phyloP scores from a whole-genome alignment of 2,113 vertebrate genomes.

The Corythaeola cristata region DNA sequence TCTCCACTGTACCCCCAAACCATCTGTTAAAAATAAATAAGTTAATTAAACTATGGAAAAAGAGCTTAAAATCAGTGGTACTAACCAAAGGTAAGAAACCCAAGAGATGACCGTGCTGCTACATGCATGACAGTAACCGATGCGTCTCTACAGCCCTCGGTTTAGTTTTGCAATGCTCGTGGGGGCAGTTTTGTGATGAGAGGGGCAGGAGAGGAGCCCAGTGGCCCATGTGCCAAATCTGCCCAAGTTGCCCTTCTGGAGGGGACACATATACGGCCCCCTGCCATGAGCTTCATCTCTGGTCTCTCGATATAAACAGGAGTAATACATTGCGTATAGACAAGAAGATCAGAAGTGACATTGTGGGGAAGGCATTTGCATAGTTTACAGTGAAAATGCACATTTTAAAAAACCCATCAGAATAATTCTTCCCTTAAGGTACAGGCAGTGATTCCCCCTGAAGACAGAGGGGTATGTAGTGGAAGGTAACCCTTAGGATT shows the following conservation, averaged over 20 bases:
- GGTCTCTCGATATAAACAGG: not conserved
- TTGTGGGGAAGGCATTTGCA: slow-evolving; percentile 45
- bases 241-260: not conserved
- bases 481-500: slow-evolving; percentile 54
- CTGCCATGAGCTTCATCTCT: not conserved
- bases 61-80: not conserved
- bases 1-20: not conserved
- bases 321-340: not conserved
- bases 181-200: not conserved
- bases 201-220: not conserved
- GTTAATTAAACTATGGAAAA: not conserved
- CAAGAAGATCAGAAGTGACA: slow-evolving; percentile 55
- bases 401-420: slow-evolving; percentile 57
- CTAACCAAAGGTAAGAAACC: not conserved
- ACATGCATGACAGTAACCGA: accelerated
- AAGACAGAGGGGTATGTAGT: slow-evolving; percentile 32
- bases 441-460: not conserved
- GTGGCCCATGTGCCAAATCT: not conserved
- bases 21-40: not conserved
- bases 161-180: accelerated
- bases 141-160: not conserved
- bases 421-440: slow-evolving; percentile 54
- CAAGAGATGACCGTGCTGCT: accelerated
- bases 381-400: slow-evolving; percentile 52
- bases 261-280: not conserved